Conservation (phyloP, 2,113 vertebrate species). For the Heptranchias perlo region DNA sequence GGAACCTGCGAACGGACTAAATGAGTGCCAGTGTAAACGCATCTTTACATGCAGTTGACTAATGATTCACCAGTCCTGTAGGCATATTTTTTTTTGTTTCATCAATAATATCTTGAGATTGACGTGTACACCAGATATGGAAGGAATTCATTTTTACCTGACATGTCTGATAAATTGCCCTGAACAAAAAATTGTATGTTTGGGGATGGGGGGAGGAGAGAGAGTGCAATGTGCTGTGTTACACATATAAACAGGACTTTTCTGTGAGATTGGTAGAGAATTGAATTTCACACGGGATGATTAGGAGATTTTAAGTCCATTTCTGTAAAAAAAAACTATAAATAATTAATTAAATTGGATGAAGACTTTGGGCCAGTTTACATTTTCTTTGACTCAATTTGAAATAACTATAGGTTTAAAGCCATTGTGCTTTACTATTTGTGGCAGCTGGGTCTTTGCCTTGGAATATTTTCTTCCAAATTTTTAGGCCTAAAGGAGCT, state of each 20-base stretch:
- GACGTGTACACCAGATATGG: neutral
- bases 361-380: neutral
- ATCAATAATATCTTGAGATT: neutral
- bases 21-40: neutral
- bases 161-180: neutral
- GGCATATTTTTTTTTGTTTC: neutral
- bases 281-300: neutral
- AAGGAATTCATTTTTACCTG: neutral
- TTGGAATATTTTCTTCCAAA: neutral
- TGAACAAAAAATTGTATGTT: neutral
- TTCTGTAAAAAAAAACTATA: neutral
- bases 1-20: neutral
- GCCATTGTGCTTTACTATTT: neutral
- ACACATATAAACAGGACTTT: neutral
- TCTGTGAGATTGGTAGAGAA: neutral
- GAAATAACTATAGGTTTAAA: neutral
- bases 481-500: neutral
- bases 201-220: neutral
- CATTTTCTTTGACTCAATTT: neutral
- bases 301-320: neutral
- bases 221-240: neutral
- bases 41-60: neutral
- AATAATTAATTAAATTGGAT: neutral
- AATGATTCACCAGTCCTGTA: too few relatives aligned
- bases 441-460: neutral